Conservation (phyloP, 2,888 invertebrate species). For the Bombylius major region DNA sequence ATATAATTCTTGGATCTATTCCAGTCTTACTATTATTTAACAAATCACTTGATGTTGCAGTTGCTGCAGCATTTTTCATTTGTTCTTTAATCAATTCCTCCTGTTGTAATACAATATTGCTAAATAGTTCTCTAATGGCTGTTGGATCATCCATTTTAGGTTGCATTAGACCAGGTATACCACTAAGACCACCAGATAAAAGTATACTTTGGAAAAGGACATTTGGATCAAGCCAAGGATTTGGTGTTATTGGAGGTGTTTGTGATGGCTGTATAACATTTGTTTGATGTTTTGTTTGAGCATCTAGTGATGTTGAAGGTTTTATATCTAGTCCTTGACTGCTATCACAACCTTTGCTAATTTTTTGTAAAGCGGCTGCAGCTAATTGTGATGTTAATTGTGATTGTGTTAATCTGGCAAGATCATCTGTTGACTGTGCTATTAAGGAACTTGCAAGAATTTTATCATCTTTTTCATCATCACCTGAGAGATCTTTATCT, state of each 20-base stretch:
- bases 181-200: slow-evolving; percentile 22
- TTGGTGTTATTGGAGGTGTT: slow-evolving; percentile 18
- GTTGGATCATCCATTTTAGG: slow-evolving; percentile 23
- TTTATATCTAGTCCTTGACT: slow-evolving; percentile 9
- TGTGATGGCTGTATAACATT: slow-evolving; percentile 13
- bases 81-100: slow-evolving; percentile 16
- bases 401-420: slow-evolving; percentile 41
- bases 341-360: slow-evolving; percentile 19
- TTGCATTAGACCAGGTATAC: slow-evolving; percentile 14
- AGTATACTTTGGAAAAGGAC: slow-evolving; percentile 29
- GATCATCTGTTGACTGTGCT: slow-evolving; percentile 36
- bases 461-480: slow-evolving; percentile 46
- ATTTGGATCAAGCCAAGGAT: slow-evolving; percentile 25
- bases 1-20: slow-evolving; percentile 23
- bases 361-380: slow-evolving; percentile 22
- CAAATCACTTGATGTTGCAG: slow-evolving; percentile 17
- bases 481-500: slow-evolving; percentile 38
- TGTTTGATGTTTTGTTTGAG: slow-evolving; percentile 5
- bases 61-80: slow-evolving; percentile 10
- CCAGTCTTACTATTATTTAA: slow-evolving; percentile 22
- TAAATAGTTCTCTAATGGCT: slow-evolving; percentile 29
- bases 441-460: slow-evolving; percentile 14
- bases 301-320: slow-evolving; percentile 7
- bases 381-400: slow-evolving; percentile 27
- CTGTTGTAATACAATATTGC: slow-evolving; percentile 25